phyloP scores from a whole-genome alignment of 2,113 vertebrate genomes.

The Helogale parvula region DNA sequence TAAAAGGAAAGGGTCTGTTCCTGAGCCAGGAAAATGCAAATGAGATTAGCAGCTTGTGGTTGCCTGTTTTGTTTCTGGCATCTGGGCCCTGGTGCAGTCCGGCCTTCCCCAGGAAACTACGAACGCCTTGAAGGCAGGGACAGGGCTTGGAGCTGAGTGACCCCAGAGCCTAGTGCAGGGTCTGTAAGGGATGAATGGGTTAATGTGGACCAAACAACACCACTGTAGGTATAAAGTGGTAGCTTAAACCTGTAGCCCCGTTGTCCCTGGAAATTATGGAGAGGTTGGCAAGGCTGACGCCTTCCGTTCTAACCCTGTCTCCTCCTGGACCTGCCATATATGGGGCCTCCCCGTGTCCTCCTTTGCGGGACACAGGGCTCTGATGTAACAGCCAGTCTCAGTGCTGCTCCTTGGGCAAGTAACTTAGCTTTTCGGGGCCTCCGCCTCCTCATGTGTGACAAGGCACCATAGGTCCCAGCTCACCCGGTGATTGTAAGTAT shows the following conservation, averaged over 20 bases:
- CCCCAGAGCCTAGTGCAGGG: rapidly evolving
- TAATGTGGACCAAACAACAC: background rate
- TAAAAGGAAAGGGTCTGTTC: background rate
- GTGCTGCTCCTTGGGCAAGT: background rate
- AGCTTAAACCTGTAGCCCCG: background rate
- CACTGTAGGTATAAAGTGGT: background rate
- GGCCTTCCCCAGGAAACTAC: background rate
- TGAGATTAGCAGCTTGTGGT: background rate
- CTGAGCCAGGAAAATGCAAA: background rate
- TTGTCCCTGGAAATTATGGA: background rate
- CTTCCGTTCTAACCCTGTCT: background rate
- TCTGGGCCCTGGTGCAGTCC: background rate
- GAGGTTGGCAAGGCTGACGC: background rate
- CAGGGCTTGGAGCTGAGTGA: no score
- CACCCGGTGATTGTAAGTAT: background rate
- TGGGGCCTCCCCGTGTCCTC: background rate
- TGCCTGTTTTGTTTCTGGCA: background rate
- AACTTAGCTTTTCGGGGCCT: background rate
- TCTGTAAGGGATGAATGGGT: background rate
- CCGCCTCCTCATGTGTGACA: background rate
- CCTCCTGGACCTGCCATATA: background rate
- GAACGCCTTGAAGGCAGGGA: background rate
- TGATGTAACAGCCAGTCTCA: background rate
- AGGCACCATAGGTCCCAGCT: background rate
- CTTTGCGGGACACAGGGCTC: background rate